Evolutionary conservation across 2,797 vertebrate genomes (phyloP).

Genomic region (Discoglossus pictus): DNA sequence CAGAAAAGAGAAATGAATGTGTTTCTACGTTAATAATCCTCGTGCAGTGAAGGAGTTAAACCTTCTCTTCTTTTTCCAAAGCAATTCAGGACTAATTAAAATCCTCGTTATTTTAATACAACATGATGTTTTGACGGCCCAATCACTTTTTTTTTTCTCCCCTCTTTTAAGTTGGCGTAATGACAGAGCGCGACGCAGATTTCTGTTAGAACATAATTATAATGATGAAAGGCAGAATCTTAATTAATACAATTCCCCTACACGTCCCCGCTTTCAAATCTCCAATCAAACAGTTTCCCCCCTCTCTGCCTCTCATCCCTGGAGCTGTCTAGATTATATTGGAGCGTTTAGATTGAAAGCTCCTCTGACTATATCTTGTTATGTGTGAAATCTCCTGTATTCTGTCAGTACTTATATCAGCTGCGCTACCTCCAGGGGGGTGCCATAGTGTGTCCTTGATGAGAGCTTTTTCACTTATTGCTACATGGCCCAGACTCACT

Average conservation of each 20-base stretch:
- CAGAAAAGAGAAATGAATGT: too few relatives aligned
- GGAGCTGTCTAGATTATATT: conserved; percentile 40
- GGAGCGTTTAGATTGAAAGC: conserved; percentile 30
- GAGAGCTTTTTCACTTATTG: too few relatives aligned
- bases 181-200: conserved; percentile 65
- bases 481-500: too few relatives aligned
- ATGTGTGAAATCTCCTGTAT: too few relatives aligned
- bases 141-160: conserved; percentile 59
- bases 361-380: conserved; percentile 11
- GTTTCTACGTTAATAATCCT: too few relatives aligned
- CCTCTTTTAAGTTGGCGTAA: conserved; percentile 58
- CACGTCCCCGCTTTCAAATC: conserved; percentile 54
- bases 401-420: too few relatives aligned
- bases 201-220: conserved; percentile 83
- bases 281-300: conserved; percentile 30
- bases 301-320: conserved; percentile 41
- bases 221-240: conserved; percentile 82
- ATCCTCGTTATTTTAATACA: conserved; percentile 61
- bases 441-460: too few relatives aligned
- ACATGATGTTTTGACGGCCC: conserved; percentile 64
- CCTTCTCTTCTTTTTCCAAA: conserved; percentile 14
- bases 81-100: conserved; percentile 61
- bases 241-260: conserved; percentile 78
- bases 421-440: too few relatives aligned
- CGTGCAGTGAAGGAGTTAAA: conserved; percentile 25